Evolutionary conservation across 2,797 vertebrate genomes (phyloP).

Genomic region (Acestrorhynchus altus): DNA sequence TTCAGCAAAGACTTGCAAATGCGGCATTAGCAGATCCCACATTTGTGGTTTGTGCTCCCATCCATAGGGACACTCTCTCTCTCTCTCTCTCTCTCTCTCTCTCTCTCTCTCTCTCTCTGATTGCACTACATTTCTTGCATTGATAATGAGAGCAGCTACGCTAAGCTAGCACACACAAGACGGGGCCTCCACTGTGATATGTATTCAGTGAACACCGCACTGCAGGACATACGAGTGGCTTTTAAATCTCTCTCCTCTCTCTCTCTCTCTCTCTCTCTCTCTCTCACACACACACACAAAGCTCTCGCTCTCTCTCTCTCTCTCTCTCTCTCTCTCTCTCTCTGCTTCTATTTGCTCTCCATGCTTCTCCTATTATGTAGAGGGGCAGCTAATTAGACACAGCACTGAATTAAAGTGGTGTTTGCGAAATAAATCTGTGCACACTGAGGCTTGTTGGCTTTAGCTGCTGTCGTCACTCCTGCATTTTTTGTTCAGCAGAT

Average conservation of each 20-base stretch:
- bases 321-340: conserved; percentile 10
- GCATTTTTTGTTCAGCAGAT: neutral
- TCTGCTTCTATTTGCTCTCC: conserved; percentile 5
- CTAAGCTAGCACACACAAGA: neutral
- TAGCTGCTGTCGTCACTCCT: neutral
- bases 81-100: conserved; percentile 72
- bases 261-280: conserved; percentile 32
- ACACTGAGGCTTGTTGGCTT: neutral
- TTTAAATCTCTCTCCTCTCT: conserved; percentile 70
- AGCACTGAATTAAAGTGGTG: conserved; percentile 21
- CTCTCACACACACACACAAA: neutral
- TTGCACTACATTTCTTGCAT: conserved; percentile 94
- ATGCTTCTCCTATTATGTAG: conserved; percentile 14
- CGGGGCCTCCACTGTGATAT: conserved; percentile 83
- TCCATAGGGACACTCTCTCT: conserved; percentile 79
- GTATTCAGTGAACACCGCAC: conserved; percentile 94
- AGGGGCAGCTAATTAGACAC: conserved; percentile 29
- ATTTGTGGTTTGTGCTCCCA: conserved; percentile 86
- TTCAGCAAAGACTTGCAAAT: conserved; percentile 99
- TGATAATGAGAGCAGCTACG: conserved; percentile 86
- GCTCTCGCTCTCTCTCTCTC: conserved; percentile 14
- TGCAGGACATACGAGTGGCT: conserved; percentile 83
- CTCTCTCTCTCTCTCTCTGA: conserved; percentile 71
- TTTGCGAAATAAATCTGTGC: conserved; percentile 16
- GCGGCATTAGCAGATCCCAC: conserved; percentile 98